These are phyloP conservation scores for Saxidomus purpurata DNA, from an alignment of 1,140 invertebrate species.

Conservation along the genomic window DNA sequence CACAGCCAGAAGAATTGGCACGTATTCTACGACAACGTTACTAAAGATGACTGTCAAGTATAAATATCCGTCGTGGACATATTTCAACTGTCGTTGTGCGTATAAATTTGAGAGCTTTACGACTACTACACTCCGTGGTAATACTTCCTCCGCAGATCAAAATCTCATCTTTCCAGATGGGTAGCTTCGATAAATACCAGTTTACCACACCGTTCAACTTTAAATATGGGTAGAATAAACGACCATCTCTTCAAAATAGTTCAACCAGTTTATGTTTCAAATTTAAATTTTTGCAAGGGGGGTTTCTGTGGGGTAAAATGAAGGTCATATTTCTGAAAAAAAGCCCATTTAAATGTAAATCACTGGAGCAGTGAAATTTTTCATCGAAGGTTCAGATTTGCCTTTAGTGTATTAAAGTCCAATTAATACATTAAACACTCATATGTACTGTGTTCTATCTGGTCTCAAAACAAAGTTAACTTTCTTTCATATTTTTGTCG, in stretches of 20 bases:
- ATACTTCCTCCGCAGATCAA: neutral
- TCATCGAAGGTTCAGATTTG: too few species aligned
- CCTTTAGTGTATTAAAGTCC: too few species aligned
- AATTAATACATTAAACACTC: too few species aligned
- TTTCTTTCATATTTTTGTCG: too few species aligned
- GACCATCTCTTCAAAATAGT: neutral
- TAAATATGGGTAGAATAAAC: neutral
- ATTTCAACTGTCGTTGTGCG: neutral
- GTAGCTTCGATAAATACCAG: slow-evolving; percentile 11
- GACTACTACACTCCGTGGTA: neutral
- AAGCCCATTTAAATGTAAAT: neutral
- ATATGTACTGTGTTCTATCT: too few species aligned
- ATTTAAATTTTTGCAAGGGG: slow-evolving; percentile 5
- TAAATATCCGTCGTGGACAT: too few species aligned
- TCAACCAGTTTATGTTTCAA: slow-evolving; percentile 34
- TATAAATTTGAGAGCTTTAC: neutral
- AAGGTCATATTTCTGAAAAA: neutral
- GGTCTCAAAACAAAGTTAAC: too few species aligned
- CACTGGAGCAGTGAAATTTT: too few species aligned
- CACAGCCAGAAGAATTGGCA: too few species aligned
- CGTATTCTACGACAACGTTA: too few species aligned
- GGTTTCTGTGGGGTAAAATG: neutral
- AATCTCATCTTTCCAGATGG: slow-evolving; percentile 31
- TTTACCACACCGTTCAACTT: neutral
- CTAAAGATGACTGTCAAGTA: too few species aligned